phyloP scores from a whole-genome alignment of 1,140 invertebrate genomes.

The Leptestheria dahalacensis region DNA sequence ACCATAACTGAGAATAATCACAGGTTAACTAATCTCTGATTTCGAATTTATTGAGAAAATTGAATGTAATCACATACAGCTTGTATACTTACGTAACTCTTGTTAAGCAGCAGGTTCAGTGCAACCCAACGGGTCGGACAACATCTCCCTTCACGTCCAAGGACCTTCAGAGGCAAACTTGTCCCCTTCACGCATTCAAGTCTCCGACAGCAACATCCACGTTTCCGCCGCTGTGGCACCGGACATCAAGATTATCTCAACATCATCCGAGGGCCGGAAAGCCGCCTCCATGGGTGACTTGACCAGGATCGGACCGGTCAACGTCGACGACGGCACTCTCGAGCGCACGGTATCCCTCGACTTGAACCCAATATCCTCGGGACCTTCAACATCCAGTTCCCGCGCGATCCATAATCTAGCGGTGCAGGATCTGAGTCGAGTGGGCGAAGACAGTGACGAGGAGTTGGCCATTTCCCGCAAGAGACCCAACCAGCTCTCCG shows the following conservation, averaged over 20 bases:
- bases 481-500: neutral
- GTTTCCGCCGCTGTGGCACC: neutral
- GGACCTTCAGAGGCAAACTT: neutral
- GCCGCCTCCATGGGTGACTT: conserved; percentile 64
- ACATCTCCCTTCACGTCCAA: neutral
- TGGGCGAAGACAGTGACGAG: conserved; percentile 11
- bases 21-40: too few relatives aligned
- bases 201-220: conserved; percentile 1
- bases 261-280: conserved; percentile 38
- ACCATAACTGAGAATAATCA: too few relatives aligned
- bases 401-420: conserved; percentile 7
- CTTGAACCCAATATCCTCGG: conserved; percentile 28
- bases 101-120: neutral
- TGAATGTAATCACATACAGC: too few relatives aligned
- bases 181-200: neutral
- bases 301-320: conserved; percentile 47
- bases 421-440: conserved; percentile 12
- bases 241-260: neutral
- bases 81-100: too few relatives aligned
- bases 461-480: neutral
- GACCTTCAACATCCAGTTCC: neutral
- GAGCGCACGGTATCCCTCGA: conserved; percentile 68
- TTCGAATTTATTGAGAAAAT: too few relatives aligned
- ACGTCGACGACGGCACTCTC: conserved; percentile 35
- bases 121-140: neutral